phyloP scores from a whole-genome alignment of 1,140 invertebrate species.

The Hypothenemus hampei region DNA sequence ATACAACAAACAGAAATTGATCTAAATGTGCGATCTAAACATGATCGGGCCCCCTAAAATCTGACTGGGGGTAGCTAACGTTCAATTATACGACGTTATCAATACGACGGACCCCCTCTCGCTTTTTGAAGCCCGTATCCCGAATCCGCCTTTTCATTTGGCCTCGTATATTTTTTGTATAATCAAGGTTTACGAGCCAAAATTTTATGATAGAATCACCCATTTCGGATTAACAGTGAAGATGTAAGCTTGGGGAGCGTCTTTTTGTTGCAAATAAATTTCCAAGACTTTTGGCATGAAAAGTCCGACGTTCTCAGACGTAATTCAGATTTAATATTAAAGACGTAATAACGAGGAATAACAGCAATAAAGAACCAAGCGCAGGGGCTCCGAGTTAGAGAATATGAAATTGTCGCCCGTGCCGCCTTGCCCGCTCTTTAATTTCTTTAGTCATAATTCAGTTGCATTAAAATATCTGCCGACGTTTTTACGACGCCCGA shows the following conservation, averaged over 20 bases:
- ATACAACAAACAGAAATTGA: slow-evolving; percentile 46
- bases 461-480: slow-evolving; percentile 41
- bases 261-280: no score
- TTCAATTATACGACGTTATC: slow-evolving; percentile 43
- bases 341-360: slow-evolving; percentile 41
- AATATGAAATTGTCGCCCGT: slow-evolving; percentile 42
- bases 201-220: no score
- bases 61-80: slow-evolving; percentile 37
- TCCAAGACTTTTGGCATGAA: no score
- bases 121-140: slow-evolving; percentile 40
- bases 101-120: no score
- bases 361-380: slow-evolving; percentile 40
- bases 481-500: slow-evolving; percentile 42
- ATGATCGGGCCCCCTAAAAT: slow-evolving; percentile 36
- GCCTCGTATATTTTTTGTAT: no score
- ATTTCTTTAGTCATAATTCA: slow-evolving; percentile 44
- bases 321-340: slow-evolving; percentile 41
- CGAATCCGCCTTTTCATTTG: slow-evolving; percentile 39
- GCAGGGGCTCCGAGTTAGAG: slow-evolving; percentile 32
- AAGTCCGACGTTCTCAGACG: not conserved
- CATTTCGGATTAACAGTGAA: no score
- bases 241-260: no score
- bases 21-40: slow-evolving; percentile 45
- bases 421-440: slow-evolving; percentile 35
- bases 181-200: no score